phyloP scores from a whole-genome alignment of 2,888 invertebrate genomes.

The Euplagia quadripunctaria region DNA sequence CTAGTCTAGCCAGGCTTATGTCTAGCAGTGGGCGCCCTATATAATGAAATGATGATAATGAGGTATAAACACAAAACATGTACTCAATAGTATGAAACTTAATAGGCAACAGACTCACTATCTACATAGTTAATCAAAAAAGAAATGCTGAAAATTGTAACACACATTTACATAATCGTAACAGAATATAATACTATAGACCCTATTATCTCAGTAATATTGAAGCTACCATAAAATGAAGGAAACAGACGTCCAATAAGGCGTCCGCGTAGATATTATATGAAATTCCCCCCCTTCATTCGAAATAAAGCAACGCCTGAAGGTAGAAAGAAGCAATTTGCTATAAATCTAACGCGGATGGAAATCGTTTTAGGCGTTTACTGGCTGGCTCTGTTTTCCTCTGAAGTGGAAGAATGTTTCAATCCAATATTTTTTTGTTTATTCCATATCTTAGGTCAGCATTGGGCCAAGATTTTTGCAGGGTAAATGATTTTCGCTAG shows the following conservation, averaged over 20 bases:
- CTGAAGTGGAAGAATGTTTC: slow-evolving; percentile 31
- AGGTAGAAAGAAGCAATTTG: slow-evolving; percentile 79
- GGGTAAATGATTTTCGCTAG: too few relatives aligned
- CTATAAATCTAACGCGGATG: slow-evolving; percentile 80
- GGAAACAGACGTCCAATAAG: slow-evolving; percentile 49
- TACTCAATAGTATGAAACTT: neutral
- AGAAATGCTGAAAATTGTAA: neutral
- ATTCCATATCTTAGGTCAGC: slow-evolving; percentile 32
- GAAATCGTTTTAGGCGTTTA: slow-evolving; percentile 77
- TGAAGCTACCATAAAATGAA: slow-evolving; percentile 45
- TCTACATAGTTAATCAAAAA: neutral
- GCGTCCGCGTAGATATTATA: slow-evolving; percentile 43
- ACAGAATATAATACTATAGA: slow-evolving; percentile 30
- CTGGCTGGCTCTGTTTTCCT: slow-evolving; percentile 66
- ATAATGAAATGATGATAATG: too few relatives aligned
- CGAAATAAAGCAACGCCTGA: slow-evolving; percentile 79
- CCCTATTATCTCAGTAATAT: slow-evolving; percentile 40
- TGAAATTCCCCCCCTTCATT: slow-evolving; percentile 64
- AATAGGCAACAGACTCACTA: slow-evolving; percentile 1
- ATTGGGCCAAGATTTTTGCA: slow-evolving; percentile 3
- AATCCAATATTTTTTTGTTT: slow-evolving; percentile 36
- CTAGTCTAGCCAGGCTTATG: too few relatives aligned
- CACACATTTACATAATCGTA: slow-evolving; percentile 22
- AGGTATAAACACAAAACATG: too few relatives aligned
- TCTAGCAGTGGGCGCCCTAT: too few relatives aligned